Evolutionary conservation across 2,797 vertebrate genomes (phyloP), one percentile per base, ranked within the genome.

Genomic region (Silurus aristotelis): DNA sequence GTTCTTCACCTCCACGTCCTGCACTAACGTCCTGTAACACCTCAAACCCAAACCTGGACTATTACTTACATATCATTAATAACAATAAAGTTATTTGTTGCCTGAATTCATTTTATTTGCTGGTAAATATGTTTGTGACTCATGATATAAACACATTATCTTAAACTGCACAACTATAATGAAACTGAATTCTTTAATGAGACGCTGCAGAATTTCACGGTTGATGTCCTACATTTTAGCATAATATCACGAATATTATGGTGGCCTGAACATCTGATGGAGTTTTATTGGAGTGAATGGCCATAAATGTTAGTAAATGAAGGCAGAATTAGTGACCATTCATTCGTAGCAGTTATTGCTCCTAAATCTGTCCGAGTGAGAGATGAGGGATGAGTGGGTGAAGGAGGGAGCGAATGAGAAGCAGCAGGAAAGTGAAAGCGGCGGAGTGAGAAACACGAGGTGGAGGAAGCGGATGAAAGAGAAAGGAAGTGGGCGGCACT

Each of bases 391-490:
- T 46, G 60, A 64, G 77, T 64, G 60, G 77, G 60, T 79, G 46
- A 58, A 27, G 20, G n/a, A 80, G 66, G 71, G 66, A 48, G 17
- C 52, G 55, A 25, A 58, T 38, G 27, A 67, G 63, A 68, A 56
- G 64, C 13, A 38, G 27, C 67, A 43, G 46, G 31, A 64, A 80
- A 64, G 48, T 48, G 43, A 80, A 66, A 80, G 67, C 27, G 20
- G 5, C n/a, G 84, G 52, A 72, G 15, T 82, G 84, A 20, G 52
- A 75, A 66, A 67, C 17, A 80, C 43, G 48, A 52, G 22, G 25
- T 43, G 27, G 19, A 22, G 61, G 31, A 87, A 76, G 77, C 76
- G 81, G 38, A 83, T 63, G 75, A 86, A 80, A 71, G 46, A 63
- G 56, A 83, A 20, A 61, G 73, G 77, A 67, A 85, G 80, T 46